Percentiles rank a stretch among this genome's conserved stretches.
Conservation (phyloP, 2,888 invertebrate species). For the Sipha maydis region DNA sequence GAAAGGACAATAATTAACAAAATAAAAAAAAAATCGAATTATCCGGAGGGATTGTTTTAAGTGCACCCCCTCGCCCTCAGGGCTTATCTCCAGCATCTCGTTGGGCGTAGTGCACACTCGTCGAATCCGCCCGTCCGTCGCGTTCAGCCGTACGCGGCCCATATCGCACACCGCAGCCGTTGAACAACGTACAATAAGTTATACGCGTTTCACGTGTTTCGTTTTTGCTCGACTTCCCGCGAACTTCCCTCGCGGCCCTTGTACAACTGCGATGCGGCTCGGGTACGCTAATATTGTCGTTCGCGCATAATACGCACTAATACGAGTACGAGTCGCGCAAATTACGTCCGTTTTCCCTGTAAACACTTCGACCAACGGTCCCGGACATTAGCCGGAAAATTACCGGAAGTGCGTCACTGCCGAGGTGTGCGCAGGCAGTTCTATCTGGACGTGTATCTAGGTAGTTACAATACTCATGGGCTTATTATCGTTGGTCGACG, state of each 20-base stretch:
- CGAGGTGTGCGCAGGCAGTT: no score
- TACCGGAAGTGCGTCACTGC: slow-evolving; percentile 18
- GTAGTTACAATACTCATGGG: no score
- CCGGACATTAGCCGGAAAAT: background rate
- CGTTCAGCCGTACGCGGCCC: background rate
- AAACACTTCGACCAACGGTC: background rate
- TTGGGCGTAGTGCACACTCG: slow-evolving; percentile 42
- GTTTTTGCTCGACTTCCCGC: background rate
- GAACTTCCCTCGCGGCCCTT: background rate
- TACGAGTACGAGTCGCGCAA: background rate
- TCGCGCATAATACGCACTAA: no score
- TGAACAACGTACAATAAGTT: background rate
- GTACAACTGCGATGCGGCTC: background rate
- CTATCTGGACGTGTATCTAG: no score
- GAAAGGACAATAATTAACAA: slow-evolving; percentile 62
- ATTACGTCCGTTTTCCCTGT: background rate
- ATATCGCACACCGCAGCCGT: no score
- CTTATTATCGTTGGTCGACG: background rate
- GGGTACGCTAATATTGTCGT: no score
- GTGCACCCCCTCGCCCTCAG: slow-evolving; percentile 48
- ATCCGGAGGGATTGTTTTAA: slow-evolving; percentile 61
- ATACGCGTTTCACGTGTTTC: background rate
- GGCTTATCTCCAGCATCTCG: slow-evolving; percentile 58
- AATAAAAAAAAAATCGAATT: slow-evolving; percentile 60
- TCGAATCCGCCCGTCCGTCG: background rate